A percentile compares a stretch with the other conserved stretches of the same genome.
Conservation (phyloP, 2,888 invertebrate genomes). For the Nebria brevicollis region DNA sequence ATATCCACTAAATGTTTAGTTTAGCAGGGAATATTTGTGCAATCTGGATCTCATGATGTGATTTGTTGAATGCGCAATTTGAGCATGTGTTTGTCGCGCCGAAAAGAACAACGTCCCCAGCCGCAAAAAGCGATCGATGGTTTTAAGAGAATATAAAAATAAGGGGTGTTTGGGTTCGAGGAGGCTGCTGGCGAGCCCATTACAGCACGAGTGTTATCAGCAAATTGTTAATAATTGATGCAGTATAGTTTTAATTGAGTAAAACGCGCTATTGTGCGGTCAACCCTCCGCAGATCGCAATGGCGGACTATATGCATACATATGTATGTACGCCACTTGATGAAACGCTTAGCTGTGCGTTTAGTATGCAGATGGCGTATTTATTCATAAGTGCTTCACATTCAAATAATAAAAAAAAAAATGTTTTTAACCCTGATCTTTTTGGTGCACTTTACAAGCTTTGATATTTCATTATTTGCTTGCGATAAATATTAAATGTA, state of each 20-base stretch:
- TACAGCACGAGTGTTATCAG: slow-evolving; percentile 43
- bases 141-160: neutral
- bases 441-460: no score
- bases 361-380: neutral
- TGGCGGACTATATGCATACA: neutral
- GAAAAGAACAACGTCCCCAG: neutral
- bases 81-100: neutral
- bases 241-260: slow-evolving; percentile 52
- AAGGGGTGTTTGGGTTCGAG: neutral
- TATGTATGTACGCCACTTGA: neutral
- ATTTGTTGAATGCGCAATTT: neutral
- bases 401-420: neutral
- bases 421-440: neutral
- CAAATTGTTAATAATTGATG: slow-evolving; percentile 61
- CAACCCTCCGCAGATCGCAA: neutral
- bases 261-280: slow-evolving; percentile 15
- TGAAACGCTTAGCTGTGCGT: neutral
- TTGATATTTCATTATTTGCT: no score
- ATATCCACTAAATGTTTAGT: no score
- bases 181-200: slow-evolving; percentile 17
- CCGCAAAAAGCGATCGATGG: neutral
- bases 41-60: no score
- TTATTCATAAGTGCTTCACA: neutral
- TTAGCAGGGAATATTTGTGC: no score
- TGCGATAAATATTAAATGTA: no score